These are phyloP conservation scores for Grantiella picta DNA, from an alignment of 2,113 vertebrate species.

Conservation along the genomic window DNA sequence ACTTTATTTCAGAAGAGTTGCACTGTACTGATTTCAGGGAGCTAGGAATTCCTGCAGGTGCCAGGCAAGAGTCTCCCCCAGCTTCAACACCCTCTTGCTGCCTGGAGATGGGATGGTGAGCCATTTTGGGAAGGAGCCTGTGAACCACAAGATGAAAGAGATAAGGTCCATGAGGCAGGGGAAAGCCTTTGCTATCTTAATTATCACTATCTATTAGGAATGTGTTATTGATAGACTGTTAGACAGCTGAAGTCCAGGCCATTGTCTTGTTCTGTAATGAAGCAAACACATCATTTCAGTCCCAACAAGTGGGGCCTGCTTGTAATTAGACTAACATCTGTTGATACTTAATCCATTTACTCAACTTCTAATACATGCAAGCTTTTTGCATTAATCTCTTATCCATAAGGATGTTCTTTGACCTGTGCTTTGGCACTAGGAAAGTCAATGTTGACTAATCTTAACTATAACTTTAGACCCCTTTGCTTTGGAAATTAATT, in stretches of 20 bases:
- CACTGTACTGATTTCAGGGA: neutral
- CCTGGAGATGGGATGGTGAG: neutral
- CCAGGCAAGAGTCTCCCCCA: neutral
- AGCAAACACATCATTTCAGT: slow-evolving; percentile 18
- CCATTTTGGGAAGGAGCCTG: neutral
- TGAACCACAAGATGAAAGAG: neutral
- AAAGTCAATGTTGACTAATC: neutral
- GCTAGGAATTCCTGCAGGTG: neutral
- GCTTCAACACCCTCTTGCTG: neutral
- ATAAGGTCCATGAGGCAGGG: neutral
- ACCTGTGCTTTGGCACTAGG: neutral
- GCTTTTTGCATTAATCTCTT: slow-evolving; percentile 23
- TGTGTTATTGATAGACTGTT: neutral
- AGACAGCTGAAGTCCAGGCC: neutral
- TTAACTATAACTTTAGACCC: neutral
- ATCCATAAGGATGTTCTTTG: neutral
- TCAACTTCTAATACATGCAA: slow-evolving; percentile 19
- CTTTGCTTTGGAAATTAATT: neutral
- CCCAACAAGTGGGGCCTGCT: slow-evolving; percentile 35
- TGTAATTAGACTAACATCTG: slow-evolving; percentile 56
- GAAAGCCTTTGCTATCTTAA: neutral
- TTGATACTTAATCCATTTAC: slow-evolving; percentile 51
- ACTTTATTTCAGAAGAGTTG: too few relatives aligned
- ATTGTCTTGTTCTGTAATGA: neutral
- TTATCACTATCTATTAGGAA: neutral